These are phyloP conservation scores for Vanacampus margaritifer DNA, from an alignment of 2,113 vertebrate genomes.

Conservation along the genomic window DNA sequence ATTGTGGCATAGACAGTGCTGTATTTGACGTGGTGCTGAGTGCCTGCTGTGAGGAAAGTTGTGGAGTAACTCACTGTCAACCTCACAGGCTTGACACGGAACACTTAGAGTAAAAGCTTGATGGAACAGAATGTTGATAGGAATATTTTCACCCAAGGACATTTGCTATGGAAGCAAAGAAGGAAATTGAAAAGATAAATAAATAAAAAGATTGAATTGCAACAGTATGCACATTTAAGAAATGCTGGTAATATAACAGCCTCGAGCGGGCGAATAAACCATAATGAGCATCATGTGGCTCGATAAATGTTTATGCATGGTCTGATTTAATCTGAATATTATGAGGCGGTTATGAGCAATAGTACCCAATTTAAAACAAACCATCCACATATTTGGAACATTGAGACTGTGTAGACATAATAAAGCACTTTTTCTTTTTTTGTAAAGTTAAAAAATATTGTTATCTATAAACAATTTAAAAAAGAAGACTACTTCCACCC, in stretches of 20 bases:
- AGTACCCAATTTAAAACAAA: background rate
- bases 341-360: background rate
- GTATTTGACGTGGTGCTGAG: slow-evolving; percentile 47
- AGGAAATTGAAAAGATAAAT: slow-evolving; percentile 10
- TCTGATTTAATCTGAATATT: slow-evolving; percentile 20
- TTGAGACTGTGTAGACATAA: background rate
- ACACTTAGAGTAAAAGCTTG: slow-evolving; percentile 4
- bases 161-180: slow-evolving; percentile 14
- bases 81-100: slow-evolving; percentile 18
- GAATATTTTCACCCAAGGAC: slow-evolving; percentile 5
- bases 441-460: too few relatives aligned
- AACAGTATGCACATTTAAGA: slow-evolving; percentile 16
- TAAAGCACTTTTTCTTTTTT: background rate
- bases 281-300: slow-evolving; percentile 18
- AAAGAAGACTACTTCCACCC: too few relatives aligned
- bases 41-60: slow-evolving; percentile 28
- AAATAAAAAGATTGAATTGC: slow-evolving; percentile 5
- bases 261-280: slow-evolving; percentile 4
- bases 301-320: slow-evolving; percentile 9
- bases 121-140: slow-evolving; percentile 22
- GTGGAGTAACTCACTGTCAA: slow-evolving; percentile 31
- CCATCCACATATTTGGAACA: background rate
- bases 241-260: slow-evolving; percentile 13
- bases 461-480: too few relatives aligned
- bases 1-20: slow-evolving; percentile 42